phyloP scores from a whole-genome alignment of 2,797 vertebrate genomes.

The Pangasius mekongensis region DNA sequence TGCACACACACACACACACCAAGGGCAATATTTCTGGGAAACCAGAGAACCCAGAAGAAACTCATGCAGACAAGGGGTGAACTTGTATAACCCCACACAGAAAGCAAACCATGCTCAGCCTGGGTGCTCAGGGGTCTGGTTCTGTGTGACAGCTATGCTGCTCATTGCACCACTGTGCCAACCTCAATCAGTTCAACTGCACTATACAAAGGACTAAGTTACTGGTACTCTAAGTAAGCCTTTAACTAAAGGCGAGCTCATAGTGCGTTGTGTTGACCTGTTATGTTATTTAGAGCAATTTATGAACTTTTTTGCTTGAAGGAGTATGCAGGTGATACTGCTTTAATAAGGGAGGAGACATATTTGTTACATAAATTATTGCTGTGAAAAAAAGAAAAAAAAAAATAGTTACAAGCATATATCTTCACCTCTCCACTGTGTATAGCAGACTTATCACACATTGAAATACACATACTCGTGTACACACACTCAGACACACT shows the following conservation, averaged over 20 bases:
- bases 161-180: background rate
- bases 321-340: slow-evolving; percentile 57
- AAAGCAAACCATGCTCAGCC: background rate
- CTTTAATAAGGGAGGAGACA: slow-evolving; percentile 59
- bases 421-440: slow-evolving; percentile 45
- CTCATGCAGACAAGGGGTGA: background rate
- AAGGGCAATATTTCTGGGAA: background rate
- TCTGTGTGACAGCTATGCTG: background rate
- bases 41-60: background rate
- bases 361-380: slow-evolving; percentile 56
- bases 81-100: background rate
- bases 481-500: slow-evolving; percentile 41
- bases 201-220: slow-evolving; percentile 1
- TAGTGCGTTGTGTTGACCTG: background rate
- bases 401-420: slow-evolving; percentile 43
- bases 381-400: slow-evolving; percentile 38
- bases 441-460: slow-evolving; percentile 42
- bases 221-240: background rate
- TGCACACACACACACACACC: background rate
- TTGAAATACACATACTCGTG: slow-evolving; percentile 24
- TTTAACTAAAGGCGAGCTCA: background rate
- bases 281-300: slow-evolving; percentile 40
- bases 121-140: background rate
- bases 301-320: slow-evolving; percentile 38
- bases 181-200: background rate